Conservation (phyloP, 2,113 vertebrate species). For the Ancistrus triradiatus region DNA sequence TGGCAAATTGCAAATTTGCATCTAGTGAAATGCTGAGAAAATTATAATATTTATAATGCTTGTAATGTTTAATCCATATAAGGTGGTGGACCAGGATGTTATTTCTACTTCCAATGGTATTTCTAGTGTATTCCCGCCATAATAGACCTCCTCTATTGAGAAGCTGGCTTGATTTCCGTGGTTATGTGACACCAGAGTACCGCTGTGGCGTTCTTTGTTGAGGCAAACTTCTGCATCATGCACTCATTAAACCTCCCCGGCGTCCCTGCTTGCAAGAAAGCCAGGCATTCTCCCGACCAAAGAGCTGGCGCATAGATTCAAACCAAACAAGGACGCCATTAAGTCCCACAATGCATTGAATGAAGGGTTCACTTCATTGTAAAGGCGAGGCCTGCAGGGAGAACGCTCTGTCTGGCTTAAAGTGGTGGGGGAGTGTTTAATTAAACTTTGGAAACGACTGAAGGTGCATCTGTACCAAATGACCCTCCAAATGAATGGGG, state of each 20-base stretch:
- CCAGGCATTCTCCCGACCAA: slow-evolving; percentile 35
- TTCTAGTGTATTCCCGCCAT: background rate
- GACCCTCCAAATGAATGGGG: slow-evolving; percentile 44
- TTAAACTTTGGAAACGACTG: slow-evolving; percentile 53
- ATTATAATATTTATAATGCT: background rate
- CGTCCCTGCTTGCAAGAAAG: slow-evolving; percentile 27
- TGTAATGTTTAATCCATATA: too few relatives aligned
- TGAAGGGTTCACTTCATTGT: slow-evolving; percentile 39
- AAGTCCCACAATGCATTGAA: slow-evolving; percentile 45
- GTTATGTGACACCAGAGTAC: slow-evolving; percentile 33
- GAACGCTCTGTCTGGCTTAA: slow-evolving; percentile 36
- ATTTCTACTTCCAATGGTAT: too few relatives aligned
- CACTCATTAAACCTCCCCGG: slow-evolving; percentile 44
- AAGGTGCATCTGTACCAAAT: slow-evolving; percentile 52
- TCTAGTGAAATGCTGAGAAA: background rate
- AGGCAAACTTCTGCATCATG: slow-evolving; percentile 31
- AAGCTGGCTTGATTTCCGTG: slow-evolving; percentile 5
- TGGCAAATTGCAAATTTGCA: too few relatives aligned
- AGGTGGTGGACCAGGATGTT: too few relatives aligned
- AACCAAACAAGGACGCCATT: slow-evolving; percentile 52
- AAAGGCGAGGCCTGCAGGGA: slow-evolving; percentile 27
- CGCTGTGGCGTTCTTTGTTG: slow-evolving; percentile 27
- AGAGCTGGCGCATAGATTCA: slow-evolving; percentile 36
- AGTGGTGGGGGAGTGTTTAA: slow-evolving; percentile 48
- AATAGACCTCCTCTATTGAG: slow-evolving; percentile 9